Percentiles rank a stretch among this genome's conserved stretches.
Evolutionary conservation across 53 echinoderm and acorn worm species (phyloP).

Genomic region (Glandiceps talaboti): DNA sequence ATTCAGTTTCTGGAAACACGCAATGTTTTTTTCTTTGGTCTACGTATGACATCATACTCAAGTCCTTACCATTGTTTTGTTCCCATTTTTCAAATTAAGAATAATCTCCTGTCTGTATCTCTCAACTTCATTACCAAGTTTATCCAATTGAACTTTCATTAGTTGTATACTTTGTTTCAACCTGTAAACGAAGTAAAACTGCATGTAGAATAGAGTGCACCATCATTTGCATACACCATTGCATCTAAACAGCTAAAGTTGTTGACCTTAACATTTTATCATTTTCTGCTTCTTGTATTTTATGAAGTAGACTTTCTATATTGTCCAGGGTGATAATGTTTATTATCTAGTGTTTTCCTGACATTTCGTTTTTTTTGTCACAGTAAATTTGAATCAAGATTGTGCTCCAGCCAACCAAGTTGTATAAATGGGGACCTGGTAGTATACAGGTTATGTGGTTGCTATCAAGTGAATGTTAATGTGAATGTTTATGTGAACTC

Average conservation of each 20-base stretch:
- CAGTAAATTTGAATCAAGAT: constrained; percentile 43
- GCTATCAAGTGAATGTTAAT: too few relatives aligned
- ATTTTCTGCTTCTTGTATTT: constrained; percentile 48
- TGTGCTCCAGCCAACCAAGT: too few relatives aligned
- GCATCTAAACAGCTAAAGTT: too few relatives aligned
- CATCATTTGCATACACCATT: too few relatives aligned
- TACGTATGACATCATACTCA: too few relatives aligned
- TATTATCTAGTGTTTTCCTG: constrained; percentile 39
- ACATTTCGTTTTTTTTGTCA: constrained; percentile 48
- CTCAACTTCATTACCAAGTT: not conserved
- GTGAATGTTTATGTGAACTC: too few relatives aligned
- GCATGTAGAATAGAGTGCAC: too few relatives aligned
- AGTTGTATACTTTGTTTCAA: not conserved
- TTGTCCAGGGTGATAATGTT: constrained; percentile 56
- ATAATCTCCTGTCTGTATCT: not conserved
- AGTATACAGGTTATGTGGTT: too few relatives aligned
- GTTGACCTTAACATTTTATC: constrained; percentile 73
- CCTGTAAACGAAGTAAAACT: not conserved
- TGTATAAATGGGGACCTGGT: too few relatives aligned
- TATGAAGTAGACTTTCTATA: constrained; percentile 45
- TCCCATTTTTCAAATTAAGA: not conserved
- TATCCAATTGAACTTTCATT: not conserved
- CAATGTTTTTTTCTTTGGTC: too few relatives aligned
- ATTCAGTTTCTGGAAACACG: too few relatives aligned
- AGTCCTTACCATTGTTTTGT: not conserved